A percentile compares a stretch with the other conserved stretches of the same genome.
These are phyloP conservation scores for Pachyuromys duprasi DNA, from an alignment of 2,797 vertebrate genomes.

Conservation along the genomic window DNA sequence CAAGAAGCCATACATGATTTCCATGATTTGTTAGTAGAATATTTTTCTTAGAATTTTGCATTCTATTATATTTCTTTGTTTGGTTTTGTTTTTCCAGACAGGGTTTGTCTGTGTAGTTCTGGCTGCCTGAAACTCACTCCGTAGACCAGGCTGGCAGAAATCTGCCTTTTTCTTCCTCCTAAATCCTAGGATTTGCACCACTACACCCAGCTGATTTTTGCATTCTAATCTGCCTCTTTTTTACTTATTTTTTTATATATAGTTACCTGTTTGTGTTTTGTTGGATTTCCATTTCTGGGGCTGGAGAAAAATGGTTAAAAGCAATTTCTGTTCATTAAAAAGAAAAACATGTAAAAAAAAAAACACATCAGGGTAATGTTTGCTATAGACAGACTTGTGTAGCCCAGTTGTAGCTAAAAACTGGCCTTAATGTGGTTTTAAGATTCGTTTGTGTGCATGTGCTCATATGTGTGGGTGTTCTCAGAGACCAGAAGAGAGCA, in stretches of 20 bases:
- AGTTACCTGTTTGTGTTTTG: neutral
- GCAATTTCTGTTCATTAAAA: neutral
- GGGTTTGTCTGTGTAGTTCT: neutral
- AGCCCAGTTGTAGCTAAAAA: neutral
- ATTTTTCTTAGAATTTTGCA: constrained; percentile 38
- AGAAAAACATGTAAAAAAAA: too few species aligned
- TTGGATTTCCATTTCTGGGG: neutral
- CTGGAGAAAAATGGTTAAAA: neutral
- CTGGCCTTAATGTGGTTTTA: neutral
- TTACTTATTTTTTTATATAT: neutral
- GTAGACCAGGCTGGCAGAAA: neutral
- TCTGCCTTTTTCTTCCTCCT: neutral
- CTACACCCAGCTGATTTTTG: neutral
- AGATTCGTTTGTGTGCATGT: neutral
- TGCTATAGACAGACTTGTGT: neutral
- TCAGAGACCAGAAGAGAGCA: neutral
- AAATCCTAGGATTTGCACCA: neutral
- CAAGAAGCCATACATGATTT: neutral
- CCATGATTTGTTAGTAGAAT: neutral
- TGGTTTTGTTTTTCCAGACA: neutral
- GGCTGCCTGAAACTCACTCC: neutral
- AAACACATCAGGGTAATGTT: neutral
- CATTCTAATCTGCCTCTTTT: constrained; percentile 20
- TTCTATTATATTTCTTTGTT: neutral
- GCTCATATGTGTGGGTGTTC: neutral